A percentile compares a stretch with the other conserved stretches of the same genome.
phyloP scores from a whole-genome alignment of 2,888 invertebrate genomes.

The Ichneumoninae sp. region DNA sequence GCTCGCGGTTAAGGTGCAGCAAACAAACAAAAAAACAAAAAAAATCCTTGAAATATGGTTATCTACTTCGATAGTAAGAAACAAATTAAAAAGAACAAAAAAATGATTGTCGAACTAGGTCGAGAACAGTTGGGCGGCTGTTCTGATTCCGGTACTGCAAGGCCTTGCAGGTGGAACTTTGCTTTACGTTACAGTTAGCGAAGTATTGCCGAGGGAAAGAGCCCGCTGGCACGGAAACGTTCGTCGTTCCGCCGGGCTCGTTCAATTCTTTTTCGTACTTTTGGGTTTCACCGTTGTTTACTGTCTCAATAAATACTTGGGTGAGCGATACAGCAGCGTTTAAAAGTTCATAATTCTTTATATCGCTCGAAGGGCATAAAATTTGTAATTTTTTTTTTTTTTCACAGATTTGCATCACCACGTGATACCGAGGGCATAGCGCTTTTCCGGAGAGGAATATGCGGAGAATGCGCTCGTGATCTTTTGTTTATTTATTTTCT shows the following conservation, averaged over 20 bases:
- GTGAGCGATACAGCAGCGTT: slow-evolving; percentile 78
- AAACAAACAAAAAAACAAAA: background rate
- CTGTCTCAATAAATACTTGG: slow-evolving; percentile 87
- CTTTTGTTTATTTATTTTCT: background rate
- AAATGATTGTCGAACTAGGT: slow-evolving; percentile 41
- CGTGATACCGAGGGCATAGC: slow-evolving; percentile 29
- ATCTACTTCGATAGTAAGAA: background rate
- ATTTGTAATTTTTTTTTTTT: background rate
- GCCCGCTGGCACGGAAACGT: slow-evolving; percentile 88
- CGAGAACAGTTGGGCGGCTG: slow-evolving; percentile 64
- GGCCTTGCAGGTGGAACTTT: slow-evolving; percentile 91
- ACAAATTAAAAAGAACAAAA: background rate
- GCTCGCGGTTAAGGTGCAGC: slow-evolving; percentile 87
- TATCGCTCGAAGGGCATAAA: background rate
- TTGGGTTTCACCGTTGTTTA: slow-evolving; percentile 88
- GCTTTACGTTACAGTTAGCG: slow-evolving; percentile 91
- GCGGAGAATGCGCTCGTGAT: background rate
- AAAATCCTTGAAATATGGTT: background rate
- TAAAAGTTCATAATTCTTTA: background rate
- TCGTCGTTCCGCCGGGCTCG: slow-evolving; percentile 86
- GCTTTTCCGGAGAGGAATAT: background rate
- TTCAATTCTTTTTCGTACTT: slow-evolving; percentile 87
- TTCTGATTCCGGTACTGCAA: slow-evolving; percentile 82
- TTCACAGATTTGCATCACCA: slow-evolving; percentile 43
- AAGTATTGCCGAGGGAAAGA: slow-evolving; percentile 91